Evolutionary conservation across 1,140 invertebrate species (phyloP).

Genomic region (Drosophila ercepeae): DNA sequence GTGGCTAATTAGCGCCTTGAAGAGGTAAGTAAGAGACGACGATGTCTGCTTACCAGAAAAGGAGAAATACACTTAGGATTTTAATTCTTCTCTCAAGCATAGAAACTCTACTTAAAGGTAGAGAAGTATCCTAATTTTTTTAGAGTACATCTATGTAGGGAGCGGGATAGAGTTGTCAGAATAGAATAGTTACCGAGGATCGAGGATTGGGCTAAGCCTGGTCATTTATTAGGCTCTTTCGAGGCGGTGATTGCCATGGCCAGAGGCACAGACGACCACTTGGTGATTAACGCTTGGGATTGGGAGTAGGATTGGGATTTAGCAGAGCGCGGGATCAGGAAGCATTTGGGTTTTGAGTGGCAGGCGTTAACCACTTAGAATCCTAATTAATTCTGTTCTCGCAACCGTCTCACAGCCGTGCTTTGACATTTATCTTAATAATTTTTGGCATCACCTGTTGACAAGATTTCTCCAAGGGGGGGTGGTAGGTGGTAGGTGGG

Average conservation of each 20-base stretch:
- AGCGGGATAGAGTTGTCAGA: slow-evolving; percentile 27
- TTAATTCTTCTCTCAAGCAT: no score
- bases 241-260: slow-evolving; percentile 27
- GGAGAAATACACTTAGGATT: slow-evolving; percentile 4
- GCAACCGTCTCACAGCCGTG: not conserved
- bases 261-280: slow-evolving; percentile 29
- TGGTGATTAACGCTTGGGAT: slow-evolving; percentile 51
- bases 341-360: slow-evolving; percentile 30
- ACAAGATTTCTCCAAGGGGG: slow-evolving; percentile 12
- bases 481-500: not conserved
- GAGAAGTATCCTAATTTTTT: not conserved
- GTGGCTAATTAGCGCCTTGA: slow-evolving; percentile 73
- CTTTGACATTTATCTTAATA: slow-evolving; percentile 71
- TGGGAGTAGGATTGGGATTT: slow-evolving; percentile 4
- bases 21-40: slow-evolving; percentile 9
- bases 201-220: slow-evolving; percentile 23
- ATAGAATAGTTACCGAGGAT: not conserved
- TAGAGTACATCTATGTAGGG: not conserved
- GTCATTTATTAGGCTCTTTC: slow-evolving; percentile 62
- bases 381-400: slow-evolving; percentile 66
- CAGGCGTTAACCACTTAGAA: slow-evolving; percentile 54
- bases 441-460: slow-evolving; percentile 64
- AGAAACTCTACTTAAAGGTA: no score
- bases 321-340: slow-evolving; percentile 22
- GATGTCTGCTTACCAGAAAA: slow-evolving; percentile 1